These are phyloP conservation scores for Corynorhinus townsendii DNA, from an alignment of 2,113 vertebrate genomes.

Conservation along the genomic window DNA sequence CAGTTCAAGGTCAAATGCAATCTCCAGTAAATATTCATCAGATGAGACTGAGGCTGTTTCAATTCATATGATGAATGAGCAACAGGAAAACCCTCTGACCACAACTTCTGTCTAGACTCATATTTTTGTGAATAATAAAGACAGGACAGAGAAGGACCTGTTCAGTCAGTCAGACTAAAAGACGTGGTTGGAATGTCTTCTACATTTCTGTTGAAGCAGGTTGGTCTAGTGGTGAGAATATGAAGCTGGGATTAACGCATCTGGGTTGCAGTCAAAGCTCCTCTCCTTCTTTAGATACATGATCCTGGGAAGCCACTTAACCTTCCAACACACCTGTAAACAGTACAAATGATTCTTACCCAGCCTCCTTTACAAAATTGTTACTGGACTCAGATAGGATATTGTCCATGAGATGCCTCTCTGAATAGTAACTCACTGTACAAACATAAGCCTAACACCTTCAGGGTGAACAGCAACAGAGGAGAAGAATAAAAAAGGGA, in stretches of 20 bases:
- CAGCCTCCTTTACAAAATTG: not conserved
- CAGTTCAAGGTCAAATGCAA: conserved; percentile 36
- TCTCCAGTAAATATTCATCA: conserved; percentile 25
- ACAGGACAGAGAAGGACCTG: not conserved
- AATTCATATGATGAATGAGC: not conserved
- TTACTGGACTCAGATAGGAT: not conserved
- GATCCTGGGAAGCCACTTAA: not conserved
- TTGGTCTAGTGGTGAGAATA: not conserved
- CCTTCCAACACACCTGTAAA: not conserved
- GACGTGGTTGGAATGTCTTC: not conserved
- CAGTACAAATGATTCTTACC: not conserved
- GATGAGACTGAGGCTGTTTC: not conserved
- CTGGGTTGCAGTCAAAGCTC: not conserved
- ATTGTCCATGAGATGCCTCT: not conserved
- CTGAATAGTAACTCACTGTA: not conserved
- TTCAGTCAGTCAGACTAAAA: not conserved
- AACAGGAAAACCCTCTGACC: not conserved
- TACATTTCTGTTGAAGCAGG: not conserved
- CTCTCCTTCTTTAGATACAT: not conserved
- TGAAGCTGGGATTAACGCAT: not conserved
- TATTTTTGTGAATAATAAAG: not conserved
- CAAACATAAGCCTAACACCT: not conserved
- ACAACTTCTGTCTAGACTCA: conserved; percentile 2
- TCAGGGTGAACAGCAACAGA: not conserved
- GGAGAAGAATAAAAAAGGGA: not conserved